Conservation (phyloP, 2,888 invertebrate species). For the Trissonchulus latispiculum region DNA sequence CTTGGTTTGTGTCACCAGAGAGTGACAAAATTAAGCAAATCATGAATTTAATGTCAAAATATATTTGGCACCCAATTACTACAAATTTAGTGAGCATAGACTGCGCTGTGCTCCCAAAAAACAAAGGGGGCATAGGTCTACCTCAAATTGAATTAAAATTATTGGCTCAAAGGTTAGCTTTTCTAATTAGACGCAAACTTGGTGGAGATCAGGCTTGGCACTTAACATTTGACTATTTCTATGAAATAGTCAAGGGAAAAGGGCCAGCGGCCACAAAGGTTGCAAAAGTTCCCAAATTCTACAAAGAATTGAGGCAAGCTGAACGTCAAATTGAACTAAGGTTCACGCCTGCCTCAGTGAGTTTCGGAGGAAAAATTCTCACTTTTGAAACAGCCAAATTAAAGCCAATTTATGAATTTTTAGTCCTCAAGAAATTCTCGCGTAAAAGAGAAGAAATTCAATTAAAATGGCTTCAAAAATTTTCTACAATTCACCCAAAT, state of each 20-base stretch:
- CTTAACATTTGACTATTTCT: neutral
- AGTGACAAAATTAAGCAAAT: neutral
- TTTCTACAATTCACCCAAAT: neutral
- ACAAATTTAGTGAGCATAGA: neutral
- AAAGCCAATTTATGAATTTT: neutral
- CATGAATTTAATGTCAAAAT: neutral
- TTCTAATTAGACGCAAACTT: neutral
- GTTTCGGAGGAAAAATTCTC: neutral
- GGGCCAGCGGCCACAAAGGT: neutral
- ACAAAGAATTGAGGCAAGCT: neutral
- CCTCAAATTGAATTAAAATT: neutral
- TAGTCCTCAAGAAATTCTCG: neutral
- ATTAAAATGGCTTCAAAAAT: neutral
- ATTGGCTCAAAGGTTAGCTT: neutral
- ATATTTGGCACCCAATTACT: neutral
- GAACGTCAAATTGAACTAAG: neutral
- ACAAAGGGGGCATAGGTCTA: neutral
- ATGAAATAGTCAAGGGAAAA: neutral
- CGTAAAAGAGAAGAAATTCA: neutral
- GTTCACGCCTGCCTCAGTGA: neutral
- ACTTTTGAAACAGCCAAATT: neutral
- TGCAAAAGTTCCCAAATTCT: neutral
- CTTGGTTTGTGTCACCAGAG: neutral
- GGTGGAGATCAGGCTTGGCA: neutral
- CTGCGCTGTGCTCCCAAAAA: neutral